Conservation (phyloP, 2,797 vertebrate species). For the Natrix natrix region DNA sequence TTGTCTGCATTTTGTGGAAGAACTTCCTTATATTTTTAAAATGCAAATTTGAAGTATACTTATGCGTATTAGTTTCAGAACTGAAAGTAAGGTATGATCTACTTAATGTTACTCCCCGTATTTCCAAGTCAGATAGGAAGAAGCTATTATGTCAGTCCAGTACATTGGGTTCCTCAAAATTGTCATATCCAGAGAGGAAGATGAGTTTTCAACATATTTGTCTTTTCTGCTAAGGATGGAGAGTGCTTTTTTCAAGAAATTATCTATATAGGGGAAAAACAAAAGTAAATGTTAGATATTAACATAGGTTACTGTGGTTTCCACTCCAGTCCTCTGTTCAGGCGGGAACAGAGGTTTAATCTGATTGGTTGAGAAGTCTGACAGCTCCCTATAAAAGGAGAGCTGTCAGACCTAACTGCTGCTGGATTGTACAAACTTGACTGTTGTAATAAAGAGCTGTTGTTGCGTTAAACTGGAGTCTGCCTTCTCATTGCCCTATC, state of each 20-base stretch:
- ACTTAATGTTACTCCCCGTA: neutral
- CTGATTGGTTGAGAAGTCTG: no score
- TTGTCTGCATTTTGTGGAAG: neutral
- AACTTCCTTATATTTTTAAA: neutral
- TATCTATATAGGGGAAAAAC: neutral
- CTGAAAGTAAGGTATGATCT: neutral
- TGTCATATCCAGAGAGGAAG: neutral
- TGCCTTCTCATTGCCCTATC: no score
- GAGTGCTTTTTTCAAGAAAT: neutral
- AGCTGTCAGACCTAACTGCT: no score
- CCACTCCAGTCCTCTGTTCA: no score
- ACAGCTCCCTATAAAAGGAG: no score
- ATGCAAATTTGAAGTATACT: neutral
- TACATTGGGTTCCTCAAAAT: neutral
- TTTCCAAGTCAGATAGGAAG: neutral
- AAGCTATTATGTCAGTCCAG: neutral
- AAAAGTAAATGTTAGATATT: no score
- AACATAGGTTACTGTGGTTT: no score
- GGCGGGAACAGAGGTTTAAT: no score
- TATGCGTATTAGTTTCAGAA: neutral
- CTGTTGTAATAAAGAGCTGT: no score
- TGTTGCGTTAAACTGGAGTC: no score
- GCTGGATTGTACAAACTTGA: no score
- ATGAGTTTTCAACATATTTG: neutral
- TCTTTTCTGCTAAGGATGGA: neutral